Conservation (phyloP, 2,888 invertebrate species). For the Ametastegia equiseti region DNA sequence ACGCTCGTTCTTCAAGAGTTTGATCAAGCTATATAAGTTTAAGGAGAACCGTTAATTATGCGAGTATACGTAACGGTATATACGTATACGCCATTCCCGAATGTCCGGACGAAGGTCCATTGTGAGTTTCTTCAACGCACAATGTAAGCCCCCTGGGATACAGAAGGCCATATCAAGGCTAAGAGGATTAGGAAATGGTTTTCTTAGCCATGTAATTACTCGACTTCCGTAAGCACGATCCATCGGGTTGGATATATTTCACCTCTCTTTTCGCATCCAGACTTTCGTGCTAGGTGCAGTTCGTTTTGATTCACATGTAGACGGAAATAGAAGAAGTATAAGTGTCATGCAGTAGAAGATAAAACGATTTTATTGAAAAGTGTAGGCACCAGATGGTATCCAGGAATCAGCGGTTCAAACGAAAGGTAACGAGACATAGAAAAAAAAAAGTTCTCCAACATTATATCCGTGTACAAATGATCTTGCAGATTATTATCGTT, state of each 20-base stretch:
- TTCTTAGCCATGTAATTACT: not conserved
- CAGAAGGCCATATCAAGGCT: not conserved
- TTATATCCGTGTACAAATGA: not conserved
- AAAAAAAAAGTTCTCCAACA: not conserved
- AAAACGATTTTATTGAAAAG: not conserved
- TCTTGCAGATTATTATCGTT: not conserved
- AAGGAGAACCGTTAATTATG: constrained; percentile 37
- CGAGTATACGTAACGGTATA: constrained; percentile 29
- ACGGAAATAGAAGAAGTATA: not conserved
- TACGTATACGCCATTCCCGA: not conserved
- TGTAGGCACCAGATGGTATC: not conserved
- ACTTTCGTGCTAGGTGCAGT: not conserved
- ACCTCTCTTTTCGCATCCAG: not conserved
- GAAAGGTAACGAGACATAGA: not conserved
- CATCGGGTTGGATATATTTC: not conserved
- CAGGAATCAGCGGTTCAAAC: not conserved
- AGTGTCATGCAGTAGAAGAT: not conserved
- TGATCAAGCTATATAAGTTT: constrained; percentile 20
- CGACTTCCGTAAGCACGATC: not conserved
- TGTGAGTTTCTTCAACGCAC: not conserved
- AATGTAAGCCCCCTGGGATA: not conserved
- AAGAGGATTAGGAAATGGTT: not conserved
- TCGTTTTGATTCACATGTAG: not conserved
- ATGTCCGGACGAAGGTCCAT: not conserved
- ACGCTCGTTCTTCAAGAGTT: not conserved